Conservation (phyloP, 2,113 vertebrate species). For the Xenopus borealis region DNA sequence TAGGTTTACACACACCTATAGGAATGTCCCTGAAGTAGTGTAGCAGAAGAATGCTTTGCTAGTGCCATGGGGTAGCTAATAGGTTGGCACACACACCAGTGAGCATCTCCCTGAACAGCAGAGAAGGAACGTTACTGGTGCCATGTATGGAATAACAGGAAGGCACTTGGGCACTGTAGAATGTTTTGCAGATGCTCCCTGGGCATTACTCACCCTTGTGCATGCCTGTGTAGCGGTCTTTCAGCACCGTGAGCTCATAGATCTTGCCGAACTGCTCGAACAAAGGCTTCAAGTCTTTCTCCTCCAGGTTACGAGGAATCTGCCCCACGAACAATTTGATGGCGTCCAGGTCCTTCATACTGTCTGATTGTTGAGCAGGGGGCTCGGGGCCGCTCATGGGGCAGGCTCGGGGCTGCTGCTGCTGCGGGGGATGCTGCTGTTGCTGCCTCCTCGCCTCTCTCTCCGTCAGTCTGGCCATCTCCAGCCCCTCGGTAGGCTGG, state of each 20-base stretch:
- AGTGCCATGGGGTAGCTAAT: too few species aligned
- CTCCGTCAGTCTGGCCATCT: slow-evolving; percentile 93
- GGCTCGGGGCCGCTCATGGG: slow-evolving; percentile 93
- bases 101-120: too few species aligned
- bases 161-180: too few species aligned
- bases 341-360: slow-evolving; percentile 96
- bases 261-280: slow-evolving; percentile 98
- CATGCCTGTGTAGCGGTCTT: slow-evolving; percentile 97
- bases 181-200: too few species aligned
- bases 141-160: too few species aligned
- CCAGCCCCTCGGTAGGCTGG: slow-evolving; percentile 78
- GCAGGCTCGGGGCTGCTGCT: slow-evolving; percentile 78
- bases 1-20: not conserved
- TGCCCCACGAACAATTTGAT: slow-evolving; percentile 98
- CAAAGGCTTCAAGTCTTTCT: slow-evolving; percentile 93
- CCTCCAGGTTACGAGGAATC: slow-evolving; percentile 95
- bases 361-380: slow-evolving; percentile 80
- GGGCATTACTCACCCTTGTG: slow-evolving; percentile 83
- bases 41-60: too few species aligned
- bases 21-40: too few species aligned
- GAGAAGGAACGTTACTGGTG: too few species aligned
- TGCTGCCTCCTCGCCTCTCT: slow-evolving; percentile 84
- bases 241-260: slow-evolving; percentile 96
- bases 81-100: too few species aligned
- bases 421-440: slow-evolving; percentile 76